Evolutionary conservation across 2,888 invertebrate species (phyloP).

Genomic region (Proisotoma minuta): DNA sequence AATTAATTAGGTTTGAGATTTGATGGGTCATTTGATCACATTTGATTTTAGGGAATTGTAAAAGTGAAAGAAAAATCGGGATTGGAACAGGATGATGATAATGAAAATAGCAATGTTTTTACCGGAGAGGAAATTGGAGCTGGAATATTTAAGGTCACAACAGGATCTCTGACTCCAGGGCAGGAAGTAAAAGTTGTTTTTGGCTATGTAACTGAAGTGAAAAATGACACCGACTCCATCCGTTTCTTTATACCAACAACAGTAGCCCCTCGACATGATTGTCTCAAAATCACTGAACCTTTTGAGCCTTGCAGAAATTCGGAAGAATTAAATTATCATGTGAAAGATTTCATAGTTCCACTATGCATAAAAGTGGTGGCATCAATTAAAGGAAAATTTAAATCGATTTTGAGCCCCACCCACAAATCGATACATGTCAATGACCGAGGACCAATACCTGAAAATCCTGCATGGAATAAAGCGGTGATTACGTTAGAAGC

Average conservation of each 20-base stretch:
- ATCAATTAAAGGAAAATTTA: constrained; percentile 39
- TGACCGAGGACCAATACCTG: constrained; percentile 22
- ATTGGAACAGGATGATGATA: constrained; percentile 13
- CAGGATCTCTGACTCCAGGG: constrained; percentile 45
- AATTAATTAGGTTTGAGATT: too few relatives aligned
- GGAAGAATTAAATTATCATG: constrained; percentile 33
- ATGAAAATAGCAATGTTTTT: constrained; percentile 33
- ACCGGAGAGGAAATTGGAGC: constrained; percentile 39
- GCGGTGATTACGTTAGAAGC: constrained; percentile 27
- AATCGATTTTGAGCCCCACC: constrained; percentile 38
- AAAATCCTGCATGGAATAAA: constrained; percentile 33
- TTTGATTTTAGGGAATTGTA: constrained; percentile 36
- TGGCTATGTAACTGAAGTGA: constrained; percentile 45
- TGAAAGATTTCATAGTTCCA: constrained; percentile 39
- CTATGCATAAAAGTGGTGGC: constrained; percentile 39
- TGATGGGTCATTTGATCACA: too few relatives aligned
- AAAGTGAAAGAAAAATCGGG: constrained; percentile 42
- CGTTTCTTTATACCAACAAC: constrained; percentile 47
- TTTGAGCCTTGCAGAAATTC: constrained; percentile 8
- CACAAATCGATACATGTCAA: constrained; percentile 34
- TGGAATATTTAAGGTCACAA: constrained; percentile 42
- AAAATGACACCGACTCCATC: constrained; percentile 41
- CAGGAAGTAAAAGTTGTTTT: constrained; percentile 42
- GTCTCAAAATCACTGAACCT: constrained; percentile 23
- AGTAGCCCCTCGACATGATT: constrained; percentile 47